These are phyloP conservation scores for Psilanteris sp. DNA, from an alignment of 1,140 invertebrate species.

Conservation along the genomic window DNA sequence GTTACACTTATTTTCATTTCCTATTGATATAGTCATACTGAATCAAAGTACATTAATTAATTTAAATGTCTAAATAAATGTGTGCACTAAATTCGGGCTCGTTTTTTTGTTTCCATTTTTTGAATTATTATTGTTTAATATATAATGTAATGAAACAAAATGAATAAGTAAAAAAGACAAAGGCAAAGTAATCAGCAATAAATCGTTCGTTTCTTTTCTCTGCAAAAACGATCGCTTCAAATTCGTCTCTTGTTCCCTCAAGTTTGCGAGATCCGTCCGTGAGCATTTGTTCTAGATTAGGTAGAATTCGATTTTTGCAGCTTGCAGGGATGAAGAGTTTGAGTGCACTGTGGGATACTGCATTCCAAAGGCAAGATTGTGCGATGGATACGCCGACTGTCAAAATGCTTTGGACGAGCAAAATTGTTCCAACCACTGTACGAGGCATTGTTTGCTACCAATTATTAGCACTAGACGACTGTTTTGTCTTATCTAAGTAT, in stretches of 20 bases:
- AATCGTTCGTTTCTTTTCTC: neutral
- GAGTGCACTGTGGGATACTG: slow-evolving; percentile 84
- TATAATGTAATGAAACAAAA: no score
- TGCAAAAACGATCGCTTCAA: slow-evolving; percentile 12
- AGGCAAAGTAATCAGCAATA: slow-evolving; percentile 4
- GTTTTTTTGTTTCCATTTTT: no score
- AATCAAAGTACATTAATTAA: no score
- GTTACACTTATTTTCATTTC: no score
- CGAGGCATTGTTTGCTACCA: slow-evolving; percentile 61
- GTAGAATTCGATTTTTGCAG: slow-evolving; percentile 75
- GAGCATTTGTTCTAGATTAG: slow-evolving; percentile 51
- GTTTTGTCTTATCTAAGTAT: slow-evolving; percentile 53
- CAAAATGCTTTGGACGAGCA: slow-evolving; percentile 84
- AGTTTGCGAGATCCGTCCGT: neutral
- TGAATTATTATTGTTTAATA: no score
- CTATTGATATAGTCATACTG: no score
- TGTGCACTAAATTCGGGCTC: no score
- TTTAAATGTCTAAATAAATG: no score
- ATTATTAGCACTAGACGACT: slow-evolving; percentile 43
- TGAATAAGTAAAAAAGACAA: no score
- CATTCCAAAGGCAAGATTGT: slow-evolving; percentile 82
- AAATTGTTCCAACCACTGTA: slow-evolving; percentile 79
- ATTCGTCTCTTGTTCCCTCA: slow-evolving; percentile 11
- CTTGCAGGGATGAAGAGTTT: slow-evolving; percentile 78
- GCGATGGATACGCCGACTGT: slow-evolving; percentile 87